Percentiles rank a stretch among this genome's conserved stretches.
phyloP scores from a whole-genome alignment of 1,140 invertebrate genomes.

The Thalassaphorura encarpata region DNA sequence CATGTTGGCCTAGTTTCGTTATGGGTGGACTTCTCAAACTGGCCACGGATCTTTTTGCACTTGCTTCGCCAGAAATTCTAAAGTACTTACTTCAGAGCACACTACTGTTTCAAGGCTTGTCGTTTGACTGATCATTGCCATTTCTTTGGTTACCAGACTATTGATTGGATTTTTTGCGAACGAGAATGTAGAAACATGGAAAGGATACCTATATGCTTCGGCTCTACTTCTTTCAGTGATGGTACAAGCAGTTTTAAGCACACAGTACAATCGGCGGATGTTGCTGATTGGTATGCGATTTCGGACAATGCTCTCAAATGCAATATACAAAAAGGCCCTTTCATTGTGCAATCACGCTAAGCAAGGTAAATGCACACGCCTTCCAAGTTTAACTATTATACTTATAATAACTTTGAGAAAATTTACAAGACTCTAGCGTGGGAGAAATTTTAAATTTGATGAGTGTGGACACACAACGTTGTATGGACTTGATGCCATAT shows the following conservation, averaged over 20 bases:
- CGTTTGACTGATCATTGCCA: too few relatives aligned
- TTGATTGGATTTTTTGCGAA: constrained; percentile 59
- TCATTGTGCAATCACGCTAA: constrained; percentile 68
- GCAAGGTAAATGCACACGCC: too few relatives aligned
- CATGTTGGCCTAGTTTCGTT: constrained; percentile 42
- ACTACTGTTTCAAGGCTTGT: neutral
- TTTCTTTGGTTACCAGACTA: constrained; percentile 47
- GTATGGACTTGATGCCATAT: neutral
- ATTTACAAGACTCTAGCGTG: too few relatives aligned
- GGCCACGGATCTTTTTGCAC: constrained; percentile 48
- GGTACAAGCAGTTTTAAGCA: constrained; percentile 75
- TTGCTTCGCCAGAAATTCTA: constrained; percentile 45
- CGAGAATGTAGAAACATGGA: constrained; percentile 59
- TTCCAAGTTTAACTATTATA: too few relatives aligned
- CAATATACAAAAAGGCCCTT: constrained; percentile 79
- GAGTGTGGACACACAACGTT: constrained; percentile 41
- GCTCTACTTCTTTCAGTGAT: constrained; percentile 65
- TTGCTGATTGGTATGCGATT: constrained; percentile 84
- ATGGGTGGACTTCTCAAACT: constrained; percentile 42
- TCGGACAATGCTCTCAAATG: constrained; percentile 78
- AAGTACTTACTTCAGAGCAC: constrained; percentile 35
- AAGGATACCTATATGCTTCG: constrained; percentile 71
- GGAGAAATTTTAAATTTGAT: too few relatives aligned
- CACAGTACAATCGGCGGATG: constrained; percentile 85
- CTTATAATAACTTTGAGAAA: too few relatives aligned